These are phyloP conservation scores for Pandemis cinnamomeana DNA, from an alignment of 2,888 invertebrate genomes.

Conservation along the genomic window DNA sequence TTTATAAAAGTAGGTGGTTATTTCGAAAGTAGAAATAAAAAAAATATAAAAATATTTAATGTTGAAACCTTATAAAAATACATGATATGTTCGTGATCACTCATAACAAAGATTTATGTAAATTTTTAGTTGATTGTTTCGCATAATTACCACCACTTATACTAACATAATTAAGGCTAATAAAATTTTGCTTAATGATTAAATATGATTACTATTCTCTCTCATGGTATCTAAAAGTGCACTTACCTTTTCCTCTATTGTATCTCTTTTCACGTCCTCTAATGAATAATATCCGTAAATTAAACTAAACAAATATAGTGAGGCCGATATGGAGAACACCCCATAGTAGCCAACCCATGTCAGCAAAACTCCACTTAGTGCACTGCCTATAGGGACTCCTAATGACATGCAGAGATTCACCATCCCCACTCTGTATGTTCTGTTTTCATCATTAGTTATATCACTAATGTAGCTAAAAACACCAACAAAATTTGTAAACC, in stretches of 20 bases:
- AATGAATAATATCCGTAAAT: conserved; percentile 89
- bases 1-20: too few relatives aligned
- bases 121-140: too few relatives aligned
- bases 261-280: conserved; percentile 84
- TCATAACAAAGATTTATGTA: too few relatives aligned
- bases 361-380: conserved; percentile 91
- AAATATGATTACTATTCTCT: too few relatives aligned
- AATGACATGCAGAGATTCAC: conserved; percentile 94
- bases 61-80: too few relatives aligned
- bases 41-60: too few relatives aligned
- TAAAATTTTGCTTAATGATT: too few relatives aligned
- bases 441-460: conserved; percentile 90
- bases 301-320: conserved; percentile 89
- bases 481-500: conserved; percentile 95
- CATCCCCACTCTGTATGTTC: conserved; percentile 93
- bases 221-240: too few relatives aligned
- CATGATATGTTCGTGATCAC: too few relatives aligned
- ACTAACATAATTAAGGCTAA: too few relatives aligned
- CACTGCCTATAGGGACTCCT: conserved; percentile 94
- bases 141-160: too few relatives aligned
- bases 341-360: conserved; percentile 91
- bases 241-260: conserved; percentile 57
- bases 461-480: conserved; percentile 95
- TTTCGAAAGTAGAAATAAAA: too few relatives aligned
- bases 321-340: conserved; percentile 89